These are phyloP conservation scores for Galemys pyrenaicus DNA, from an alignment of 2,113 vertebrate species.

Conservation along the genomic window DNA sequence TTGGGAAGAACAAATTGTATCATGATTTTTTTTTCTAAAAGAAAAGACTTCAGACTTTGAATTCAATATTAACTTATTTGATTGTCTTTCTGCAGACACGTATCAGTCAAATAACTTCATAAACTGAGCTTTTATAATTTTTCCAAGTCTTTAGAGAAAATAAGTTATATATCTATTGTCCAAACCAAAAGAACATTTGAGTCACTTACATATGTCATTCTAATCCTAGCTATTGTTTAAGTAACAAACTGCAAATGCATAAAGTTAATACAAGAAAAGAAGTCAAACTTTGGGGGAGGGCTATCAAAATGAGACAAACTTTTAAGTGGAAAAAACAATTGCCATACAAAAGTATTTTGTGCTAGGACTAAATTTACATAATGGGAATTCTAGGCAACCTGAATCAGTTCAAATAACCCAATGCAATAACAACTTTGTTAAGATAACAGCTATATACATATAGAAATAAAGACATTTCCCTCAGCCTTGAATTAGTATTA, in stretches of 20 bases:
- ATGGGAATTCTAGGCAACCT: slow-evolving; percentile 64
- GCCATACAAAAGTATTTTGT: slow-evolving; percentile 42
- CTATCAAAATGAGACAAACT: slow-evolving; percentile 65
- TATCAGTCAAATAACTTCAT: slow-evolving; percentile 45
- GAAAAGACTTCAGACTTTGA: slow-evolving; percentile 32
- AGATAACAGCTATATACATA: slow-evolving; percentile 67
- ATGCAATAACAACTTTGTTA: slow-evolving; percentile 75
- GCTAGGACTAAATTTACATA: slow-evolving; percentile 74
- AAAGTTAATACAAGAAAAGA: slow-evolving; percentile 52
- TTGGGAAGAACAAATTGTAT: neutral
- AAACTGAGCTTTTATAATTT: slow-evolving; percentile 31
- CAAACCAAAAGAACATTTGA: slow-evolving; percentile 26
- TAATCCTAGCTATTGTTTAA: slow-evolving; percentile 24
- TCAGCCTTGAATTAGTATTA: slow-evolving; percentile 45
- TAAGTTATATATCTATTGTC: neutral
- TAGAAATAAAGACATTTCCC: slow-evolving; percentile 60
- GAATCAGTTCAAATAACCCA: slow-evolving; percentile 77
- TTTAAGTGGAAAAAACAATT: slow-evolving; percentile 75
- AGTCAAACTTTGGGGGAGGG: neutral
- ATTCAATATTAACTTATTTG: neutral
- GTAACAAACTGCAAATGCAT: slow-evolving; percentile 38
- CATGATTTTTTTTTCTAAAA: neutral
- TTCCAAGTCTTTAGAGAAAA: neutral
- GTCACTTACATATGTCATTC: neutral
- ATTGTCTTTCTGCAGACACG: neutral